Evolutionary conservation across 2,888 invertebrate species (phyloP).

Genomic region (Pharmacophagus antenor): DNA sequence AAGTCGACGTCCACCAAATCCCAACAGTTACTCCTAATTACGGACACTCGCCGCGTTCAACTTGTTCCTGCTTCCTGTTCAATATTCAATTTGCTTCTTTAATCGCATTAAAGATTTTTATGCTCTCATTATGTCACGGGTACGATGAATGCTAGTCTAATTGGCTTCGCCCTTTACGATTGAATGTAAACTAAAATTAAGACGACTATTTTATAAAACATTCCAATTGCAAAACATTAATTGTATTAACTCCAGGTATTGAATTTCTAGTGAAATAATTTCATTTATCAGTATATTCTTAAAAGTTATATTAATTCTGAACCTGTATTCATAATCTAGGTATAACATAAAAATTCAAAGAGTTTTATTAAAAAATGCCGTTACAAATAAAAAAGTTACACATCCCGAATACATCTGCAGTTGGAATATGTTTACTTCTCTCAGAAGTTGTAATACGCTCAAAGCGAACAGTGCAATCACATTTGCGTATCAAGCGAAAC

Average conservation of each 20-base stretch:
- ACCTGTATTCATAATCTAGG: neutral
- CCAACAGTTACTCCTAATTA: conserved; percentile 75
- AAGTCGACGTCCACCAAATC: conserved; percentile 50
- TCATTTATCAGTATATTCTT: too few species aligned
- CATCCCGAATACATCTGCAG: neutral
- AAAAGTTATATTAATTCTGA: too few species aligned
- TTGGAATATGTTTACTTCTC: conserved; percentile 49
- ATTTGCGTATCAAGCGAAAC: conserved; percentile 60
- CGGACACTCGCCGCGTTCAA: conserved; percentile 67
- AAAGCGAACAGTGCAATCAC: conserved; percentile 58
- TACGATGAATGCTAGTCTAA: conserved; percentile 7
- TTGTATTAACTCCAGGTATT: too few species aligned
- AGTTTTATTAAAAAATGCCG: neutral
- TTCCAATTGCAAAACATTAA: neutral
- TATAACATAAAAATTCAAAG: neutral
- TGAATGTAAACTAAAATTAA: neutral
- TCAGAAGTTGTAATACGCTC: conserved; percentile 60
- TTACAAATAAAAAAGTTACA: neutral
- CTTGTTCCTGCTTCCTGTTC: conserved; percentile 64
- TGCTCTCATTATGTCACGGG: conserved; percentile 54
- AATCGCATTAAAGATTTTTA: conserved; percentile 70
- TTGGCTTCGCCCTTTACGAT: neutral
- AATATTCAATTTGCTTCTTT: conserved; percentile 71
- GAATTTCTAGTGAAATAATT: too few species aligned
- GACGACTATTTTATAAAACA: neutral